Conservation (phyloP, 2,888 invertebrate genomes). For the Gastrophysa polygoni region DNA sequence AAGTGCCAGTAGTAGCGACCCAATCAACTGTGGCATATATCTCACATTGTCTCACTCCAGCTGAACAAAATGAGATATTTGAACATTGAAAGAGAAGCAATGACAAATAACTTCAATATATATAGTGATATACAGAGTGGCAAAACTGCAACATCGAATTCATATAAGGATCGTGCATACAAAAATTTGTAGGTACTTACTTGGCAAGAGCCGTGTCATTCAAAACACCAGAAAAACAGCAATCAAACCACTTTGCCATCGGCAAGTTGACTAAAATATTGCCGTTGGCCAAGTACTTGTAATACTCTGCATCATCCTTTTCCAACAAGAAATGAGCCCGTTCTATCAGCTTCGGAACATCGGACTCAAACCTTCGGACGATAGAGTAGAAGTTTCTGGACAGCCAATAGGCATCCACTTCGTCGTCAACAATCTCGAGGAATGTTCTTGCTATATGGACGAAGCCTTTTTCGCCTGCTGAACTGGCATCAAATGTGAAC, state of each 20-base stretch:
- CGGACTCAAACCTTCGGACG: slow-evolving; percentile 53
- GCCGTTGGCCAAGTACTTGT: slow-evolving; percentile 70
- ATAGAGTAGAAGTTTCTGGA: slow-evolving; percentile 76
- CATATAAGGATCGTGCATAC: too few species aligned
- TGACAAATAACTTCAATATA: too few species aligned
- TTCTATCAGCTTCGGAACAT: slow-evolving; percentile 68
- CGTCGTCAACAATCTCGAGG: slow-evolving; percentile 72
- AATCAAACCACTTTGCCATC: slow-evolving; percentile 78
- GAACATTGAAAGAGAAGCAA: too few species aligned
- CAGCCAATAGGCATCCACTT: slow-evolving; percentile 84
- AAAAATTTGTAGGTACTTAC: slow-evolving; percentile 58
- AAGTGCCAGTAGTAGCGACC: too few species aligned
- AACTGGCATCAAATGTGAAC: slow-evolving; percentile 55
- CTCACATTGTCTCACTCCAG: too few species aligned
- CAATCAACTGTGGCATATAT: too few species aligned
- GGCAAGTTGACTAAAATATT: slow-evolving; percentile 70
- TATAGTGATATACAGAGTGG: too few species aligned
- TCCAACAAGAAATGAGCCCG: slow-evolving; percentile 71
- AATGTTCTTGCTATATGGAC: slow-evolving; percentile 71
- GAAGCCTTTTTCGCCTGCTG: slow-evolving; percentile 44
- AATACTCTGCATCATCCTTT: slow-evolving; percentile 77
- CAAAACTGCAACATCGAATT: too few species aligned
- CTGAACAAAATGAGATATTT: too few species aligned
- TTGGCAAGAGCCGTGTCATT: slow-evolving; percentile 79
- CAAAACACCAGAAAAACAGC: slow-evolving; percentile 82